phyloP scores from a whole-genome alignment of 1,140 invertebrate species.

The Bombus terrestris region DNA sequence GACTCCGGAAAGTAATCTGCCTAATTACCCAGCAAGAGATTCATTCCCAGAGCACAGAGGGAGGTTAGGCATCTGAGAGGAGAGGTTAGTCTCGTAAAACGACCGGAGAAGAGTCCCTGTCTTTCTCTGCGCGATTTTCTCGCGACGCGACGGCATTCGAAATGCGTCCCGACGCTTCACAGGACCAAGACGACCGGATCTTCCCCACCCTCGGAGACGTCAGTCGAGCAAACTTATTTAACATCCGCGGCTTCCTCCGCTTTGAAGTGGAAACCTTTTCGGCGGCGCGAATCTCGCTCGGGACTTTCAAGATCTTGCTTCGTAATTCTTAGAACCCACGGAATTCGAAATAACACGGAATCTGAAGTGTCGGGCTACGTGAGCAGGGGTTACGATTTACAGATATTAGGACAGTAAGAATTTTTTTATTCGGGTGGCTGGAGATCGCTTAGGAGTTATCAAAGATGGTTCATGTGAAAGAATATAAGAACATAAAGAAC shows the following conservation, averaged over 20 bases:
- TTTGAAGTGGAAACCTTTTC: constrained; percentile 9
- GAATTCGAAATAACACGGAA: not conserved
- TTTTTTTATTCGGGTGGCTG: not conserved
- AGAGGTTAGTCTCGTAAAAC: constrained; percentile 62
- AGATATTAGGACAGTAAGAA: not conserved
- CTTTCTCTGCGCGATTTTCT: constrained; percentile 29
- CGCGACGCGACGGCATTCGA: constrained; percentile 14
- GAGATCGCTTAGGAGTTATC: not conserved
- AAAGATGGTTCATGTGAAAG: too few species aligned
- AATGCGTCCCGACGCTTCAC: not conserved
- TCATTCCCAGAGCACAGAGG: constrained; percentile 69
- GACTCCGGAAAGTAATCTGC: constrained; percentile 82
- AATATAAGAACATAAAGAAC: too few species aligned
- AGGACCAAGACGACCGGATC: not conserved
- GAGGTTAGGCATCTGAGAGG: constrained; percentile 52
- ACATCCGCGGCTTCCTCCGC: constrained; percentile 7
- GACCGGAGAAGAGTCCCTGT: constrained; percentile 16
- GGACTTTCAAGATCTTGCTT: not conserved
- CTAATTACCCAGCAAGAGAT: constrained; percentile 82
- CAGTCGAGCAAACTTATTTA: constrained; percentile 26
- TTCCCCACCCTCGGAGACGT: not conserved
- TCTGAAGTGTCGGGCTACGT: not conserved
- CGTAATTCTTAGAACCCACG: not conserved
- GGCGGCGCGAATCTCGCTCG: not conserved
- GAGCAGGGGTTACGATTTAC: not conserved